phyloP scores from a whole-genome alignment of 2,888 invertebrate species.

The Autographa pulchrina region DNA sequence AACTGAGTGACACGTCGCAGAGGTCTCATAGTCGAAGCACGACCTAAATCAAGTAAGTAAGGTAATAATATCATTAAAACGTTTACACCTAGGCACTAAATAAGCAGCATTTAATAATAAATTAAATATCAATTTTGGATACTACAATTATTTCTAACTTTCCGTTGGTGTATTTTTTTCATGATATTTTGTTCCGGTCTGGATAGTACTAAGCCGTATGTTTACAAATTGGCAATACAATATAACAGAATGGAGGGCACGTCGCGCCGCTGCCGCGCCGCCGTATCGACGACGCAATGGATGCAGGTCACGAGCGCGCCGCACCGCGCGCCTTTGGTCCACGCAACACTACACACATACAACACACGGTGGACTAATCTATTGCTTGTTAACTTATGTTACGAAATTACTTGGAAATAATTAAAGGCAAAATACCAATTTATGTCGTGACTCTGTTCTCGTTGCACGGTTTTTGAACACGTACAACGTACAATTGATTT shows the following conservation, averaged over 20 bases:
- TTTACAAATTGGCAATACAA: constrained; percentile 65
- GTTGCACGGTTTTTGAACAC: not conserved
- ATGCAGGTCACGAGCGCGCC: constrained; percentile 68
- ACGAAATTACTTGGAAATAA: constrained; percentile 26
- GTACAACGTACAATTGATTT: not conserved
- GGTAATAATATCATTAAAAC: no score
- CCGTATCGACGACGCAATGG: constrained; percentile 58
- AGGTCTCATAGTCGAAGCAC: no score
- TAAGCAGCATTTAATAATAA: no score
- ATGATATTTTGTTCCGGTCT: constrained; percentile 41
- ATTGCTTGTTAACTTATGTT: constrained; percentile 36
- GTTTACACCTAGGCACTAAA: no score
- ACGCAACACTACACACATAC: constrained; percentile 21
- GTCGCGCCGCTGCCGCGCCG: constrained; percentile 38
- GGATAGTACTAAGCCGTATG: constrained; percentile 55
- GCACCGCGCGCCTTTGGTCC: constrained; percentile 37
- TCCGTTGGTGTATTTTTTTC: constrained; percentile 11
- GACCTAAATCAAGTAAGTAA: no score
- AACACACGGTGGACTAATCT: constrained; percentile 25
- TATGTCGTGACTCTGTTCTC: constrained; percentile 5
- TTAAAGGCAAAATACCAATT: constrained; percentile 23
- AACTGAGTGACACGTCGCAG: no score
- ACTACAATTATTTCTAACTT: no score
- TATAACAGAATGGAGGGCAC: constrained; percentile 59
- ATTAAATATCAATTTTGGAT: no score